A percentile compares a stretch with the other conserved stretches of the same genome.
Conservation (phyloP, 2,113 vertebrate genomes). For the Tenrec ecaudatus region DNA sequence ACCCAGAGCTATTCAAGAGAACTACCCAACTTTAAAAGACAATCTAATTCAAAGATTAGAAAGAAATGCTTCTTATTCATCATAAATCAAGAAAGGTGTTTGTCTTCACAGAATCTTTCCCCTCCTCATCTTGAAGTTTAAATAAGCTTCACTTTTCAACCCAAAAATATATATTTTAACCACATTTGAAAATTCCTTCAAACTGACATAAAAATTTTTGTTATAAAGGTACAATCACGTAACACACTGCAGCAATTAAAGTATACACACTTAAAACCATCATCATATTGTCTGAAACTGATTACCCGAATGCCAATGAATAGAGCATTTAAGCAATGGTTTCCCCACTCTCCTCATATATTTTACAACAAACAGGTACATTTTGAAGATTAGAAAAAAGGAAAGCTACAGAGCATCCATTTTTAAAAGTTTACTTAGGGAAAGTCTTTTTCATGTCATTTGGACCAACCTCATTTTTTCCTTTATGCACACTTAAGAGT, state of each 20-base stretch:
- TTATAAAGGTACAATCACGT: conserved; percentile 17
- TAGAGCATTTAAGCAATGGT: conserved; percentile 6
- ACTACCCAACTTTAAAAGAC: background rate
- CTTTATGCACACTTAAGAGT: conserved; percentile 42
- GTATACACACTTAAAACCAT: conserved; percentile 39
- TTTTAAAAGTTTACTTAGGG: conserved; percentile 43
- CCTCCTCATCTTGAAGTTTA: conserved; percentile 34
- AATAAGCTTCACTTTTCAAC: conserved; percentile 58
- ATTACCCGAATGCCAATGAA: conserved; percentile 52
- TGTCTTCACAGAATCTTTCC: background rate
- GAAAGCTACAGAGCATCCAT: background rate
- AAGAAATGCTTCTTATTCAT: background rate
- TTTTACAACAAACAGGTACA: conserved; percentile 48
- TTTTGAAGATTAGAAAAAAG: conserved; percentile 44
- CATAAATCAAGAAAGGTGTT: background rate
- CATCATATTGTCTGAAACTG: conserved; percentile 48
- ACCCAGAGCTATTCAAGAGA: background rate
- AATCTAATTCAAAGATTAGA: background rate
- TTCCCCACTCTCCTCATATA: background rate
- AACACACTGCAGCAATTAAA: conserved; percentile 35
- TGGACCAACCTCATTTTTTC: conserved; percentile 35
- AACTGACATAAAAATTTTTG: conserved; percentile 61
- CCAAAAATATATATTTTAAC: conserved; percentile 30
- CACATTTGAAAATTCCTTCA: conserved; percentile 45
- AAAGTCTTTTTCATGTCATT: background rate